Base-by-base conservation (phyloP, 2,888 invertebrate species). In the Phasia obesa region DNA sequence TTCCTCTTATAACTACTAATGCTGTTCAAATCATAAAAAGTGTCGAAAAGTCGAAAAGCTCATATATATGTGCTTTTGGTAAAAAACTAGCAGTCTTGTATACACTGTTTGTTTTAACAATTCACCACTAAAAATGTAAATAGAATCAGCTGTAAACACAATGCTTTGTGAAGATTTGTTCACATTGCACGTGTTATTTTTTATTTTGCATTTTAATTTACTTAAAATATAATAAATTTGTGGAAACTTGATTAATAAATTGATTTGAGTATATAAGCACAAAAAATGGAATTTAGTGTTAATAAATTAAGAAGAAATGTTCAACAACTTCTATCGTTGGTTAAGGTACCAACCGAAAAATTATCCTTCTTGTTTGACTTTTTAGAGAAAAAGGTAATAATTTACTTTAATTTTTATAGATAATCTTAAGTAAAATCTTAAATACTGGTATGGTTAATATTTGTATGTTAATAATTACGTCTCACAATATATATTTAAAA, bases 271-370 rank as follows among this genome's bases (percentile, higher is more conserved):
- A 13, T 42, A 13, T 0, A 15, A 42, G 17, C 6, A 15, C 7
- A 17, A 49, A 47, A 23, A 67, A 90, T 90, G 90, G 89, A 91
- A 84, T 86, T 90, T 27, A 88, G 86, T 84, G 85, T 87, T 71
- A 88, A 87, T 62, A 88, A 88, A 84, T 71, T 90, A 75, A 87
- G 86, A n/a, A 82, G 85, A 51, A 88, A 88, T 70, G 86, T 86
- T 21, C 87, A 86, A 38, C 81, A 85, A 65, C 65, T 90, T 53
- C 76, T 86, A 25, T 65, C 86, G 4, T 73, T 88, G 23, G 23
- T 70, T 42, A 57, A 59, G 4, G 53, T 82, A 0, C 59, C 84
- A 60, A 86, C 80, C 84, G 85, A 84, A 21, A 84, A 73, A 76
- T 60, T 35, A 71, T 78, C 71, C 44, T 55, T 76, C 44, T 57